Conservation (phyloP, 2,113 vertebrate species). For the Mastomys natalensis region DNA sequence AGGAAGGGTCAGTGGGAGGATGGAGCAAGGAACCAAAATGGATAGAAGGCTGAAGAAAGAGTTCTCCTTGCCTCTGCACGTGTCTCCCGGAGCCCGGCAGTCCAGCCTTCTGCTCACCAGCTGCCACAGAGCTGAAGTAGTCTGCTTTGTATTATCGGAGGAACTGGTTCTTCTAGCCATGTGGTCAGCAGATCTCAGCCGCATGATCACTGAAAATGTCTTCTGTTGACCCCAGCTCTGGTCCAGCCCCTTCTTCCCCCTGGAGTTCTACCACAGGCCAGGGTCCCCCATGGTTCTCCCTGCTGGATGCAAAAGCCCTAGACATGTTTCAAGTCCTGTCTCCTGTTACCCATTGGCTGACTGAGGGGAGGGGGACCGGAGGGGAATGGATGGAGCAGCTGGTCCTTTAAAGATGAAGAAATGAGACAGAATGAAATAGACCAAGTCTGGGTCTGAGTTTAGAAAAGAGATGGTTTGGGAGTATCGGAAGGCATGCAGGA, state of each 20-base stretch:
- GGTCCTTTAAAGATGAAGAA: background rate
- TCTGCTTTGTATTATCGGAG: slow-evolving; percentile 77
- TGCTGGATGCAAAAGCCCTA: background rate
- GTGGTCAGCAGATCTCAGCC: slow-evolving; percentile 71
- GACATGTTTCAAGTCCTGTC: background rate
- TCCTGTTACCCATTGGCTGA: background rate
- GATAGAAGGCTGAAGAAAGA: background rate
- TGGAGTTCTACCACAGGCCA: background rate
- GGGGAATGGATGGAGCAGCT: background rate
- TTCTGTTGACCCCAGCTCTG: slow-evolving; percentile 42
- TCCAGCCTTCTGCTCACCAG: slow-evolving; percentile 71
- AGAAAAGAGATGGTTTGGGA: background rate
- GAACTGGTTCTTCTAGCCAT: slow-evolving; percentile 54
- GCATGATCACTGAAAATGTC: slow-evolving; percentile 57
- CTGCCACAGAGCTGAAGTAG: slow-evolving; percentile 60
- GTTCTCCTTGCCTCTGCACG: background rate
- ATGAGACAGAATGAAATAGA: background rate
- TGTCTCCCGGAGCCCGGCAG: background rate
- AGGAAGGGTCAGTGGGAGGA: background rate
- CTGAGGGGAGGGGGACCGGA: background rate
- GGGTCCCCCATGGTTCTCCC: background rate
- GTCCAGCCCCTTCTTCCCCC: background rate
- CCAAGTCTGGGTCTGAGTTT: background rate
- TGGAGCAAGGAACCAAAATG: no score
- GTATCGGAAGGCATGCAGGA: background rate